A percentile compares a stretch with the other conserved stretches of the same genome.
These are phyloP conservation scores for Diachasma alloeum DNA, from an alignment of 1,140 invertebrate species.

Conservation along the genomic window DNA sequence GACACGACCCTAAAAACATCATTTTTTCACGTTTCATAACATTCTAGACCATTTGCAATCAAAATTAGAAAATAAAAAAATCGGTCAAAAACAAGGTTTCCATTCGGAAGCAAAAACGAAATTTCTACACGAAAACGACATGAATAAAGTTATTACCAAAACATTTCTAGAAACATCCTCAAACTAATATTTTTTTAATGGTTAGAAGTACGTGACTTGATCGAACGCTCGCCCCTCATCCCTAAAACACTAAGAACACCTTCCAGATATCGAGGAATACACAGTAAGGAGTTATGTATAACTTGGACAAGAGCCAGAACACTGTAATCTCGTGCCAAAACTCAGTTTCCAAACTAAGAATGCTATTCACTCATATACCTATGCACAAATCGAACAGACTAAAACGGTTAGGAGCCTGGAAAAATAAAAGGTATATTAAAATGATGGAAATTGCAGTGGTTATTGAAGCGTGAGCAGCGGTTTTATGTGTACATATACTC, in stretches of 20 bases:
- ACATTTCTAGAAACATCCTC: no score
- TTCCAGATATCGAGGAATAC: neutral
- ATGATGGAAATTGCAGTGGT: neutral
- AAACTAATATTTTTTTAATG: neutral
- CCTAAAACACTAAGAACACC: neutral
- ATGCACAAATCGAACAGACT: neutral
- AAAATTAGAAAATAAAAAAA: no score
- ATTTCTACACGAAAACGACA: no score
- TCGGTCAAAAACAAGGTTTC: no score
- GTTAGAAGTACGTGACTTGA: neutral
- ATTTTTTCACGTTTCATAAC: no score
- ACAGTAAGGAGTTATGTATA: constrained; percentile 3
- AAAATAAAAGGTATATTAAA: neutral
- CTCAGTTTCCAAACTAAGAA: constrained; percentile 21
- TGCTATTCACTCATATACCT: constrained; percentile 16
- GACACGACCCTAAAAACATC: no score
- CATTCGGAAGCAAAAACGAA: no score
- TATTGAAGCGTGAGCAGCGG: neutral
- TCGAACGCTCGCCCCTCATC: neutral
- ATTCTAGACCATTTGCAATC: no score
- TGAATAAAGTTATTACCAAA: no score
- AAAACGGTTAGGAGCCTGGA: neutral
- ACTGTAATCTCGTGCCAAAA: constrained; percentile 32
- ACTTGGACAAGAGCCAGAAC: constrained; percentile 42
- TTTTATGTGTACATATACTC: neutral